phyloP scores from a whole-genome alignment of 2,113 vertebrate genomes.

The Myodes glareolus region DNA sequence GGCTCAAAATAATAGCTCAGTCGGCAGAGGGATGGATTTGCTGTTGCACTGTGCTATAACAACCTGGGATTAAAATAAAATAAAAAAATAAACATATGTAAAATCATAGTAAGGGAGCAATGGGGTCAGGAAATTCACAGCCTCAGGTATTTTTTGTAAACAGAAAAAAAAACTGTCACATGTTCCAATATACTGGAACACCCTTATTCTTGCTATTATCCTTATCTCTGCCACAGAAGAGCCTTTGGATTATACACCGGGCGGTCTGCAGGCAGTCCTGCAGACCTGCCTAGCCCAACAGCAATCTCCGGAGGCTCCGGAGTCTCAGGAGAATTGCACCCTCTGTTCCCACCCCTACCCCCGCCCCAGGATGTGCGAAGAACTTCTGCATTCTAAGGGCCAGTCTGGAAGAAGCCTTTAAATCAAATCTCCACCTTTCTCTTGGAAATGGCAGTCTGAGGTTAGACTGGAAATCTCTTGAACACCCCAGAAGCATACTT shows the following conservation, averaged over 20 bases:
- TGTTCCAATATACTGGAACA: not conserved
- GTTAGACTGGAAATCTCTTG: not conserved
- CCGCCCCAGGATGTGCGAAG: not conserved
- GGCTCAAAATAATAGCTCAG: constrained; percentile 48
- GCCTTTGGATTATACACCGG: rapidly evolving
- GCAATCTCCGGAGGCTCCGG: not conserved
- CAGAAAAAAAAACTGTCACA: not conserved
- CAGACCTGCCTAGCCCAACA: not conserved
- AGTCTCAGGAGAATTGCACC: not conserved
- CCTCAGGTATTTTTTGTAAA: not conserved
- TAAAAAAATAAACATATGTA: not conserved
- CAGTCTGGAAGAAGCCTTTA: not conserved
- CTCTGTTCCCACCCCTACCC: not conserved
- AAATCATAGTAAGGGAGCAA: constrained; percentile 15
- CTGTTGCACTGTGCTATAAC: not conserved
- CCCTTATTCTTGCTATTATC: no score
- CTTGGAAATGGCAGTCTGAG: not conserved
- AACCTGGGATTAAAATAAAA: constrained; percentile 52
- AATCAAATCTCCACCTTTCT: not conserved
- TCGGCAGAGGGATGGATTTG: constrained; percentile 42
- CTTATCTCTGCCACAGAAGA: not conserved
- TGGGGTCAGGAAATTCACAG: constrained; percentile 51
- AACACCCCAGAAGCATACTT: not conserved
- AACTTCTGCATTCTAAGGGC: not conserved
- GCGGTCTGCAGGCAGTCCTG: not conserved